A percentile compares a stretch with the other conserved stretches of the same genome.
These are phyloP conservation scores for Oplegnathus fasciatus DNA, from an alignment of 2,113 vertebrate genomes.

Conservation along the genomic window DNA sequence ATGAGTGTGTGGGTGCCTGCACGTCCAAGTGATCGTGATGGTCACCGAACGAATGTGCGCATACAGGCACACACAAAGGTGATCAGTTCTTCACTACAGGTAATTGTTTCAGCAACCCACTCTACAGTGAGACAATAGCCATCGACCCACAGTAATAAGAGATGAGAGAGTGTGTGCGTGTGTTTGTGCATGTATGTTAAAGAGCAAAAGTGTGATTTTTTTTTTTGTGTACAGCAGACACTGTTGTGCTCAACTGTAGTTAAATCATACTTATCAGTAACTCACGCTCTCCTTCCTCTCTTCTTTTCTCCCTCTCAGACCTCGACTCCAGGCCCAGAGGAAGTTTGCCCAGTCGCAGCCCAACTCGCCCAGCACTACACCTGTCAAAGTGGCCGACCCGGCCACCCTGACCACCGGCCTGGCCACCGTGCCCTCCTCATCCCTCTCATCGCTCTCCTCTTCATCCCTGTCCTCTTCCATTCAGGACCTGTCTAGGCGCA, in stretches of 20 bases:
- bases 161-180: neutral
- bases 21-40: slow-evolving; percentile 7
- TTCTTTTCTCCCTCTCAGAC: slow-evolving; percentile 82
- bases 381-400: slow-evolving; percentile 95
- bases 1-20: neutral
- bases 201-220: slow-evolving; percentile 6
- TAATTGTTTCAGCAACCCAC: slow-evolving; percentile 35
- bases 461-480: slow-evolving; percentile 90
- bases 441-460: slow-evolving; percentile 84
- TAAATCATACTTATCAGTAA: neutral
- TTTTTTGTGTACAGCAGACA: neutral
- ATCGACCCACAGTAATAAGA: neutral
- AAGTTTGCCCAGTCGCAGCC: slow-evolving; percentile 99
- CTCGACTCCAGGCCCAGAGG: slow-evolving; percentile 98
- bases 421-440: slow-evolving; percentile 77
- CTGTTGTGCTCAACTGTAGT: neutral
- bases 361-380: slow-evolving; percentile 98
- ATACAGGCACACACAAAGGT: neutral
- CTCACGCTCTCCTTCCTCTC: neutral
- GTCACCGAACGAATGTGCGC: neutral
- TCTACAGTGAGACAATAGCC: slow-evolving; percentile 34
- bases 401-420: slow-evolving; percentile 83
- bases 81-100: slow-evolving; percentile 24
- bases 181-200: neutral
- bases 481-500: slow-evolving; percentile 97